Evolutionary conservation across 1,140 invertebrate genomes (phyloP).

Genomic region (Cherax destructor): DNA sequence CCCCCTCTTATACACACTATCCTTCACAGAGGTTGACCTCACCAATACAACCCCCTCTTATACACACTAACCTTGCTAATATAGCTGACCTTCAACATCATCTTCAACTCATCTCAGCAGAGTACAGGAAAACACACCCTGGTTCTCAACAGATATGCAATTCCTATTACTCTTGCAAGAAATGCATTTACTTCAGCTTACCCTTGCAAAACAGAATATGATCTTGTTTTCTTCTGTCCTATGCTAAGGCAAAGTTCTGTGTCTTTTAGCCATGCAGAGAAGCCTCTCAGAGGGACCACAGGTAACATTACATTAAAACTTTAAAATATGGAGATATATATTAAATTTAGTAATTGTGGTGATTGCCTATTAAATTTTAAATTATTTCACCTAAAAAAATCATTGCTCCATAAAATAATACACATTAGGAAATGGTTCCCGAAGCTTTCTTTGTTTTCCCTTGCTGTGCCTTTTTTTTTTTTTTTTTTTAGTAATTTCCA

Average conservation of each 20-base stretch:
- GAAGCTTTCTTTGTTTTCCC: background rate
- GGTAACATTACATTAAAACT: background rate
- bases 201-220: background rate
- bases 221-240: background rate
- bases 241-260: background rate
- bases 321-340: background rate
- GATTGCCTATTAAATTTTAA: background rate
- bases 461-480: background rate
- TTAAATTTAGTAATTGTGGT: background rate
- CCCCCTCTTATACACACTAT: too few species aligned
- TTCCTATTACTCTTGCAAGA: background rate
- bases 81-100: slow-evolving; percentile 9
- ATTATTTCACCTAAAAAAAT: background rate
- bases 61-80: slow-evolving; percentile 37
- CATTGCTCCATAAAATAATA: background rate
- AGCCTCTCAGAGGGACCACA: background rate
- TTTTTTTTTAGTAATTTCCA: background rate
- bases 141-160: background rate
- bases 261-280: background rate
- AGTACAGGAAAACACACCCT: background rate
- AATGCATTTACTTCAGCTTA: background rate
- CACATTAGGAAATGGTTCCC: background rate
- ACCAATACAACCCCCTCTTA: slow-evolving; percentile 3
- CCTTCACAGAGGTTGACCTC: background rate
- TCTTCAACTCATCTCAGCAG: background rate